phyloP scores from a whole-genome alignment of 1,140 invertebrate genomes.

The Drosophila pectinifera region DNA sequence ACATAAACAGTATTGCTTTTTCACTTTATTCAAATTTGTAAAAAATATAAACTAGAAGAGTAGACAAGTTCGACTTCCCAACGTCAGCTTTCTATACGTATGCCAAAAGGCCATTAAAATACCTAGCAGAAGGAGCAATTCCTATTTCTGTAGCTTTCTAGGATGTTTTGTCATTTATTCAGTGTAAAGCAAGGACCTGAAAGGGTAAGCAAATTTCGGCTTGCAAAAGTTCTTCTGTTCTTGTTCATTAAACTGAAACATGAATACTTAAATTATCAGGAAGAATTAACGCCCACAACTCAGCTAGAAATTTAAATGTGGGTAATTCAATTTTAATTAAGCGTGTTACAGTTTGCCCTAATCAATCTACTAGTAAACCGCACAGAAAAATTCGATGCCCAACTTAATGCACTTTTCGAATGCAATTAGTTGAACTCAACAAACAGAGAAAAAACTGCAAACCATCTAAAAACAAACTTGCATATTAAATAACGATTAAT shows the following conservation, averaged over 20 bases:
- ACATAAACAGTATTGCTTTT: too few relatives aligned
- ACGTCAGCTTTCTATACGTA: too few relatives aligned
- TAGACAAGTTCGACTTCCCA: too few relatives aligned
- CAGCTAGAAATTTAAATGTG: background rate
- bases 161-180: too few relatives aligned
- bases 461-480: constrained; percentile 35
- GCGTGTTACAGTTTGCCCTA: constrained; percentile 24
- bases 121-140: too few relatives aligned
- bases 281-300: background rate
- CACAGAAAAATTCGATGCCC: constrained; percentile 26
- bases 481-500: constrained; percentile 79
- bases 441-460: background rate
- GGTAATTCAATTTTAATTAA: constrained; percentile 38
- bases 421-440: constrained; percentile 53
- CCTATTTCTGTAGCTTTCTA: too few relatives aligned
- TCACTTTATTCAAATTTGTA: too few relatives aligned
- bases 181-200: too few relatives aligned
- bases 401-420: constrained; percentile 71
- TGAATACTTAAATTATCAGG: constrained; percentile 5
- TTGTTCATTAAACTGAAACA: too few relatives aligned
- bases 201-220: too few relatives aligned
- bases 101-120: too few relatives aligned
- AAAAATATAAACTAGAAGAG: too few relatives aligned
- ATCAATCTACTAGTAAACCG: constrained; percentile 40
- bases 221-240: background rate